Conservation (phyloP, 2,113 vertebrate genomes). For the Neolamprologus brichardi region DNA sequence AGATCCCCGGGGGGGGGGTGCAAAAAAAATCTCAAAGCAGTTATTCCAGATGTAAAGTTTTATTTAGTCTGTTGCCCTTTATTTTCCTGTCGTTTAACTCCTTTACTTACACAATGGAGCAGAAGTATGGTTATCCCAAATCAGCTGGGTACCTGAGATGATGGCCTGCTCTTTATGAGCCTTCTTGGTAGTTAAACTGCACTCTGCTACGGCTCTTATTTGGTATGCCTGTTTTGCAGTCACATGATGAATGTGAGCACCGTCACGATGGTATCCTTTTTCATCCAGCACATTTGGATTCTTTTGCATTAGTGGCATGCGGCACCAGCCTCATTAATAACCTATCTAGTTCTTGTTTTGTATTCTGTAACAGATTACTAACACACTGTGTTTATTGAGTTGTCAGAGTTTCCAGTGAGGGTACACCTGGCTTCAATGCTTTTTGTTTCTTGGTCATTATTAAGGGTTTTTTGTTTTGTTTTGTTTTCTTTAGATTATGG, state of each 20-base stretch:
- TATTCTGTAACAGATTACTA: background rate
- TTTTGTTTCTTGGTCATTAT: background rate
- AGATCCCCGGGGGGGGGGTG: background rate
- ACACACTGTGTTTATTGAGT: background rate
- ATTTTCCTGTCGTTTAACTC: background rate
- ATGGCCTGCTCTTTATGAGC: background rate
- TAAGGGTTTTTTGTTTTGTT: background rate
- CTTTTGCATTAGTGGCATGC: slow-evolving; percentile 19
- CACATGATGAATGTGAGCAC: slow-evolving; percentile 46
- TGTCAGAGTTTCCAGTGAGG: background rate
- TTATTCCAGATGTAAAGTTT: background rate
- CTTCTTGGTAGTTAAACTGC: background rate
- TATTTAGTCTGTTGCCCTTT: background rate
- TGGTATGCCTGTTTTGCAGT: slow-evolving; percentile 52
- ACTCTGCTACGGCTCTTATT: slow-evolving; percentile 29
- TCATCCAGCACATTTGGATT: slow-evolving; percentile 52
- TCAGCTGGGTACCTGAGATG: background rate
- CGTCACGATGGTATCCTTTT: slow-evolving; percentile 55
- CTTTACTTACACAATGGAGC: background rate
- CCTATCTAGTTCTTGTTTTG: background rate
- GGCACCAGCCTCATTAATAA: slow-evolving; percentile 19
- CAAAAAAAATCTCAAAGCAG: background rate
- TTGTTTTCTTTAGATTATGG: background rate
- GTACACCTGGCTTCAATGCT: background rate
- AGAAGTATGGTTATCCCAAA: background rate